phyloP scores from a whole-genome alignment of 2,113 vertebrate genomes.

The Bostrychus sinensis region DNA sequence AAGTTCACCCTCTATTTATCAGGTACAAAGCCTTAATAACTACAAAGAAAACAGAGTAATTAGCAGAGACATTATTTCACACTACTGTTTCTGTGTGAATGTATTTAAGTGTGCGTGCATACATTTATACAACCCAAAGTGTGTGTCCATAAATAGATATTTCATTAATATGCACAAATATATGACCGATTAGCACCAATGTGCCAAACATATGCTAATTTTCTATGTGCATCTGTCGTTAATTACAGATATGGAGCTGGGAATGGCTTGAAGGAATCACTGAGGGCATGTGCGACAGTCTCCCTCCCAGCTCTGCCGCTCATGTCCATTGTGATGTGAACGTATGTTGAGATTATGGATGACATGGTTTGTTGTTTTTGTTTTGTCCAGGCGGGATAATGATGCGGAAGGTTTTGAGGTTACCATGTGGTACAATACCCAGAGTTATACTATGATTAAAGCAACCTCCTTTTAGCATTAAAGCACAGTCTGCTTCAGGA shows the following conservation, averaged over 20 bases:
- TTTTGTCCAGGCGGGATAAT: slow-evolving; percentile 40
- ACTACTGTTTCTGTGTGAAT: slow-evolving; percentile 35
- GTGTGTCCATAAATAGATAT: slow-evolving; percentile 61
- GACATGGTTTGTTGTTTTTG: slow-evolving; percentile 50
- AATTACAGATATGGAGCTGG: slow-evolving; percentile 79
- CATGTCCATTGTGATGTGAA: slow-evolving; percentile 62
- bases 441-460: slow-evolving; percentile 24
- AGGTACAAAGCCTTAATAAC: slow-evolving; percentile 28
- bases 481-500: slow-evolving; percentile 10
- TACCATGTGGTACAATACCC: slow-evolving; percentile 41
- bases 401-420: slow-evolving; percentile 36
- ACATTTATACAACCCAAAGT: slow-evolving; percentile 35
- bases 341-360: slow-evolving; percentile 47
- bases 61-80: slow-evolving; percentile 35
- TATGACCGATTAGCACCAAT: slow-evolving; percentile 75
- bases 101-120: background rate
- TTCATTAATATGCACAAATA: slow-evolving; percentile 74
- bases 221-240: slow-evolving; percentile 78
- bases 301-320: slow-evolving; percentile 41
- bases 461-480: slow-evolving; percentile 21
- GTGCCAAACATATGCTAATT: slow-evolving; percentile 81
- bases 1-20: slow-evolving; percentile 23
- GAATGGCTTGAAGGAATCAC: slow-evolving; percentile 74
- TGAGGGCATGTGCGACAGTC: slow-evolving; percentile 57
- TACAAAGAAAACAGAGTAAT: slow-evolving; percentile 39